Evolutionary conservation across 2,888 invertebrate genomes (phyloP).

Genomic region (Furcula furcula): DNA sequence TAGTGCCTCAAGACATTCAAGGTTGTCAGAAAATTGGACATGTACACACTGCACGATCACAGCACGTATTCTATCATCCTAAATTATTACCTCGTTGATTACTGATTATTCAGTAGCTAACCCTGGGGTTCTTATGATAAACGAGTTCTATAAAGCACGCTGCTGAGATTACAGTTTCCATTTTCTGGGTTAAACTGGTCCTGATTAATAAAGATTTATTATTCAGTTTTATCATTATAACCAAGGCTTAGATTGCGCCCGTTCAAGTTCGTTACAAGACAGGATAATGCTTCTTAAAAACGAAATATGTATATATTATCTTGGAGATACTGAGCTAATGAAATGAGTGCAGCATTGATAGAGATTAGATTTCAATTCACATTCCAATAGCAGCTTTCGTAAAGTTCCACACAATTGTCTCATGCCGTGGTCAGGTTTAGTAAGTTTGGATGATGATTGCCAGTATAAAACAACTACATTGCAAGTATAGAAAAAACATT

Average conservation of each 20-base stretch:
- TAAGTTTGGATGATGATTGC: neutral
- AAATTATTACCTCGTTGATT: neutral
- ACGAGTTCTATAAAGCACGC: constrained; percentile 16
- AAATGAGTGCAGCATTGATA: too few species aligned
- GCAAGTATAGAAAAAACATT: too few species aligned
- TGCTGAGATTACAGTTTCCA: constrained; percentile 26
- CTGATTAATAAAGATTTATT: constrained; percentile 45
- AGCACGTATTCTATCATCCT: neutral
- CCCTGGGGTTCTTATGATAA: constrained; percentile 19
- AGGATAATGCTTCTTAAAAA: constrained; percentile 7
- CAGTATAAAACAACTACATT: neutral
- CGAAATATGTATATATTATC: neutral
- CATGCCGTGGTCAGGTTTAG: too few species aligned
- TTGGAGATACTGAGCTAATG: too few species aligned
- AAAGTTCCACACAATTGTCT: too few species aligned
- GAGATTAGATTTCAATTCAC: too few species aligned
- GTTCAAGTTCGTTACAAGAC: constrained; percentile 22
- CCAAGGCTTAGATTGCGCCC: constrained; percentile 11
- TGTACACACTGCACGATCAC: neutral
- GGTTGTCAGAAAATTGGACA: too few species aligned
- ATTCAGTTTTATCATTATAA: constrained; percentile 24
- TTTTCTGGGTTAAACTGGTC: constrained; percentile 34
- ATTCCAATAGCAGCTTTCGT: too few species aligned
- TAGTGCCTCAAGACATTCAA: too few species aligned
- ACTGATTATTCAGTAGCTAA: constrained; percentile 15